A percentile compares a stretch with the other conserved stretches of the same genome.
These are phyloP conservation scores for Amblyopsis rosae DNA, from an alignment of 2,113 vertebrate species.

Conservation along the genomic window DNA sequence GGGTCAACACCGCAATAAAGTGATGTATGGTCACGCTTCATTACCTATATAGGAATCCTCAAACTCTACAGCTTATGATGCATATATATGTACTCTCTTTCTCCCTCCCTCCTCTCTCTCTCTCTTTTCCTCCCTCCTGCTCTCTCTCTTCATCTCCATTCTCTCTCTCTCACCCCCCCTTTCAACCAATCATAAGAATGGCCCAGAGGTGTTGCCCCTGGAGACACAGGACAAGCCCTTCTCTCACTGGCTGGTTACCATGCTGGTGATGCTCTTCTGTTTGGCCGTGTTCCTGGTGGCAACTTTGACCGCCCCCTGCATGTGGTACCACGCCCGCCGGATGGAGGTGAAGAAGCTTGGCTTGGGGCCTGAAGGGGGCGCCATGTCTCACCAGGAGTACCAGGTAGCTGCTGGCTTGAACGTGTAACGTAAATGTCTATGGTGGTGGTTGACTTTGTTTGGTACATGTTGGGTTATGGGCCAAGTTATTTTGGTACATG, in stretches of 20 bases:
- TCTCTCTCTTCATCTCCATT: not conserved
- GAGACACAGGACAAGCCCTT: constrained; percentile 66
- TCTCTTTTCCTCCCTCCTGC: not conserved
- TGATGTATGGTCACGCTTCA: too few species aligned
- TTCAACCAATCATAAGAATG: constrained; percentile 64
- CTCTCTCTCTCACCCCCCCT: not conserved
- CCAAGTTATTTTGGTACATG: too few species aligned
- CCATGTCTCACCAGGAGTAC: constrained; percentile 90
- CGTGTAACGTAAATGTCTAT: too few species aligned
- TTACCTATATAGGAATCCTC: too few species aligned
- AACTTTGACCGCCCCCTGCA: constrained; percentile 80
- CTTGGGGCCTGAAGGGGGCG: constrained; percentile 86
- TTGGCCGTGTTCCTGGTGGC: constrained; percentile 85
- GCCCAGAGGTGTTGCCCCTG: constrained; percentile 71
- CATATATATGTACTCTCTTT: too few species aligned
- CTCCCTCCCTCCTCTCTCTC: not conserved
- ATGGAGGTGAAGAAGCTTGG: constrained; percentile 88
- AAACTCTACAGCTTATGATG: too few species aligned
- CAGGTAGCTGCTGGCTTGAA: constrained; percentile 78
- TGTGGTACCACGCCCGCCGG: constrained; percentile 85
- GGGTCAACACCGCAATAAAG: too few species aligned
- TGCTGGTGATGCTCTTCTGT: constrained; percentile 85
- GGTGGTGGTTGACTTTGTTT: too few species aligned
- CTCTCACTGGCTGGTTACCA: constrained; percentile 84
- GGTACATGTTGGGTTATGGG: too few species aligned